A percentile compares a stretch with the other conserved stretches of the same genome.
Evolutionary conservation across 2,888 invertebrate species (phyloP).

Genomic region (Arge pagana): DNA sequence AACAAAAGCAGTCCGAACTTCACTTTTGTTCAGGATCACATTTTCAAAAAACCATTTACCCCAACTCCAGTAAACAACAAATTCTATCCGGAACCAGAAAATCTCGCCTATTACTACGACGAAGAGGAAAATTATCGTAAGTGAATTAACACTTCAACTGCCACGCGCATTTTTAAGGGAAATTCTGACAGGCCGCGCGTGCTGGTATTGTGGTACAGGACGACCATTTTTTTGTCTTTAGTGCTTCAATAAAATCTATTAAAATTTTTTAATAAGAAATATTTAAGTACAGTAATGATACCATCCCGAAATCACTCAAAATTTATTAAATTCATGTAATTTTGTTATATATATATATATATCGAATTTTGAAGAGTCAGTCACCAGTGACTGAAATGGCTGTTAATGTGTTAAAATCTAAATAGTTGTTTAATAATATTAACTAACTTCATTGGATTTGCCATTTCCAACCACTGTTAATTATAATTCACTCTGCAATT

Average conservation of each 20-base stretch:
- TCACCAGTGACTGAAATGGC: too few relatives aligned
- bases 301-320: neutral
- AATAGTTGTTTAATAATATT: too few relatives aligned
- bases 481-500: too few relatives aligned
- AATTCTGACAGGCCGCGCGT: too few relatives aligned
- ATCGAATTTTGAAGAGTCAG: too few relatives aligned
- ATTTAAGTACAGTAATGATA: slow-evolving; percentile 20
- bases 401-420: too few relatives aligned
- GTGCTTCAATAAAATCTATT: neutral
- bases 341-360: too few relatives aligned
- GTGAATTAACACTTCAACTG: slow-evolving; percentile 6
- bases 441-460: too few relatives aligned
- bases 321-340: too few relatives aligned
- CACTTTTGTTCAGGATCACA: slow-evolving; percentile 25
- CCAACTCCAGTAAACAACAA: slow-evolving; percentile 23
- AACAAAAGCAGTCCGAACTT: neutral
- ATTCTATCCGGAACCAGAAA: slow-evolving; percentile 36
- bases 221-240: too few relatives aligned
- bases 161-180: slow-evolving; percentile 3
- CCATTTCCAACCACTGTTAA: too few relatives aligned
- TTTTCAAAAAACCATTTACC: slow-evolving; percentile 37
- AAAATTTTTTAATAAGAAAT: slow-evolving; percentile 3
- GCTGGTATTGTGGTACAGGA: too few relatives aligned
- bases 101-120: slow-evolving; percentile 32
- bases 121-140: slow-evolving; percentile 28